Base-by-base conservation (phyloP, 2,888 invertebrate genomes). In the Pheosia tremula region DNA sequence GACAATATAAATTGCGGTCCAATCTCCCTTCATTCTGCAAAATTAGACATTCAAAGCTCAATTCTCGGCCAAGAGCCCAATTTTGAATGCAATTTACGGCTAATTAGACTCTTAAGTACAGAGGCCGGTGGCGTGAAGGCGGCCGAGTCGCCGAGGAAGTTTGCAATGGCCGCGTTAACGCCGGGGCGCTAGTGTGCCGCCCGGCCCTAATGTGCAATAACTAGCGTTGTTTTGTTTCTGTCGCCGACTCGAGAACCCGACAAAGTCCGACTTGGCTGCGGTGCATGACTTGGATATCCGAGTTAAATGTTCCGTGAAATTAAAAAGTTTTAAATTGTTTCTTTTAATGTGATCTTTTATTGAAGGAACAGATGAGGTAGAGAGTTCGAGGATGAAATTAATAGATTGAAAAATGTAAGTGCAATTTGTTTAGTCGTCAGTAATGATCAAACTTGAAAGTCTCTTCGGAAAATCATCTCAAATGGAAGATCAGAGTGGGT, bases 21-120 rank as follows among this genome's bases (percentile, higher is more conserved):
- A 87, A 85, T 86, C 83, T 82, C 82, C 85, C 84, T 87, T 89
- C 88, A 88, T 90, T 86, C 85, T 80, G 71, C 80, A 75, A 85
- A 89, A 91, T 90, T 90, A 88, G 89, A 88, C 89, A 89, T 91
- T 90, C 83, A 89, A 87, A 88, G 88, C 87, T 87, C 86, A 87
- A 88, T 90, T 89, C 85, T 87, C 86, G 86, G 80, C 84, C 87
- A 86, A 88, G 85, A 85, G 82, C 81, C 86, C 87, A 87, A 88
- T 90, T 90, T 84, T 82, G 83, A 84, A 85, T 88, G 89, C 89
- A 89, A 91, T 91, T 90, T 89, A 89, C 88, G 85, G 85, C 86
- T 90, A 91, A 91, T 91, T 90, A 90, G 84, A 86, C 86, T 85
- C 83, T 90, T 90, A 89, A 88, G 86, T 87, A 87, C 88, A 89